Evolutionary conservation across 2,113 vertebrate genomes (phyloP).

Genomic region (Leptobrachium ailaonicum): DNA sequence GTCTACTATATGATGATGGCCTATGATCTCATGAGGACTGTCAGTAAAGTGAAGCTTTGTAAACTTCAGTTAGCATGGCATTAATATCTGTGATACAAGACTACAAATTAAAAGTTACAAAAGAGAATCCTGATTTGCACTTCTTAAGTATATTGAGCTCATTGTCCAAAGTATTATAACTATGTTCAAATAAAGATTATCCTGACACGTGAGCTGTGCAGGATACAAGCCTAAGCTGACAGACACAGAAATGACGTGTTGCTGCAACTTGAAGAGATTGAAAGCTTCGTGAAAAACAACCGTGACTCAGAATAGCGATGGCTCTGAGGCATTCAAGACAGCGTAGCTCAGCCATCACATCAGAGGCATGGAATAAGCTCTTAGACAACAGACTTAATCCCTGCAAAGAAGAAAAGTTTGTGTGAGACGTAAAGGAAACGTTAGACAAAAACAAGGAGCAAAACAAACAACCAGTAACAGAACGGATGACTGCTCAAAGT

Average conservation of each 20-base stretch:
- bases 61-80: too few species aligned
- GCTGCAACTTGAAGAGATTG: slow-evolving; percentile 18
- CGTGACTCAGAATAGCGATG: slow-evolving; percentile 17
- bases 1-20: too few species aligned
- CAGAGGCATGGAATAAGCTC: slow-evolving; percentile 33
- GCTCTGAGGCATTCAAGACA: slow-evolving; percentile 43
- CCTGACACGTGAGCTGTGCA: slow-evolving; percentile 35
- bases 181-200: slow-evolving; percentile 37
- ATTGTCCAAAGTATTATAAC: slow-evolving; percentile 30
- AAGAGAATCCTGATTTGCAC: slow-evolving; percentile 14
- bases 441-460: slow-evolving; percentile 24
- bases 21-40: too few species aligned
- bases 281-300: slow-evolving; percentile 29
- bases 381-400: slow-evolving; percentile 42
- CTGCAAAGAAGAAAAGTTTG: slow-evolving; percentile 34
- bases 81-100: slow-evolving; percentile 6
- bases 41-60: too few species aligned
- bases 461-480: slow-evolving; percentile 26
- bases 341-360: slow-evolving; percentile 28
- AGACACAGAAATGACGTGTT: slow-evolving; percentile 14
- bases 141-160: slow-evolving; percentile 12
- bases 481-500: slow-evolving; percentile 35
- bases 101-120: not conserved
- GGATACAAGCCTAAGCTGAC: slow-evolving; percentile 37
- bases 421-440: slow-evolving; percentile 37